Conservation (phyloP, 2,888 invertebrate species). For the Pyrrhosoma nymphula region DNA sequence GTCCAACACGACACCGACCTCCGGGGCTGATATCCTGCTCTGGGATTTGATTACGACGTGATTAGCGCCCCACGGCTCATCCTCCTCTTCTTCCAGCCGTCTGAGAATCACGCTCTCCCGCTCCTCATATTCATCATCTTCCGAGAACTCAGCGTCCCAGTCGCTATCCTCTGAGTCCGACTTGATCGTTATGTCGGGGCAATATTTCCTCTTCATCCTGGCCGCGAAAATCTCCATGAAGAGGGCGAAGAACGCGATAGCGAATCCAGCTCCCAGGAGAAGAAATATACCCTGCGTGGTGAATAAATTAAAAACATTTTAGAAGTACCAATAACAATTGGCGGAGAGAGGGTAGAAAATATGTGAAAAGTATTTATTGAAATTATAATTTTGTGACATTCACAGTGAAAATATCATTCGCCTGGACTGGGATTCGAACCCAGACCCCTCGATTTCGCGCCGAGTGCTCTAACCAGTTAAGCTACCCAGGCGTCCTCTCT, state of each 20-base stretch:
- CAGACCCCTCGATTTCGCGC: no score
- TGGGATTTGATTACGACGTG: not conserved
- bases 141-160: not conserved
- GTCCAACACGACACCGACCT: not conserved
- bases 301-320: not conserved
- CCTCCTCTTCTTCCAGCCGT: not conserved
- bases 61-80: not conserved
- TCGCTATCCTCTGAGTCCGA: not conserved
- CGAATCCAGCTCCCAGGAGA: conserved; percentile 85
- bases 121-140: not conserved
- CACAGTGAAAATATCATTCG: no score
- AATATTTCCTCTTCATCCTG: conserved; percentile 23
- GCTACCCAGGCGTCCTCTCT: no score
- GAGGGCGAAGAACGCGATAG: conserved; percentile 83
- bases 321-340: not conserved
- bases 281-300: conserved; percentile 88
- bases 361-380: no score
- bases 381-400: no score
- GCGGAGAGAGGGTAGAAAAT: not conserved
- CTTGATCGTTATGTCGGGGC: not conserved
- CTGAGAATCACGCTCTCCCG: not conserved
- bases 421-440: no score
- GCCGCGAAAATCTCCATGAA: conserved; percentile 73
- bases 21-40: not conserved
- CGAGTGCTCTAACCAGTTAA: no score